phyloP scores from a whole-genome alignment of 2,888 invertebrate species.

The Drosophila cyrtoloma region DNA sequence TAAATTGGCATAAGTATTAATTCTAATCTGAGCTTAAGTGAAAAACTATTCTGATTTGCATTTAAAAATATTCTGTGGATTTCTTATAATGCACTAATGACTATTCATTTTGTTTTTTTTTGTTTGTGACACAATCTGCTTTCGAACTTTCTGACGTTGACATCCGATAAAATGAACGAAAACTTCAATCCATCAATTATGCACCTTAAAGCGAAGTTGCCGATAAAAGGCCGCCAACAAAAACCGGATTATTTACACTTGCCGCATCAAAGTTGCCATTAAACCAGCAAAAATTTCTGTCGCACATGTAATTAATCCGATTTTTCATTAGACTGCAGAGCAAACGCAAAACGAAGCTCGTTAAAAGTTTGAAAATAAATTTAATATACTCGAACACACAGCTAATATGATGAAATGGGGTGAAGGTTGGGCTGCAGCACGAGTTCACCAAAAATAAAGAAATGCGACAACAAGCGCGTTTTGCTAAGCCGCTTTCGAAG shows the following conservation, averaged over 20 bases:
- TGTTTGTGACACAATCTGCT: background rate
- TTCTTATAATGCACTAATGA: background rate
- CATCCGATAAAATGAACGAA: background rate
- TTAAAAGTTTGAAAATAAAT: conserved; percentile 72
- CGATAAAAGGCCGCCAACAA: conserved; percentile 5
- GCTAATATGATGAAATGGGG: conserved; percentile 53
- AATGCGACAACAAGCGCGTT: conserved; percentile 49
- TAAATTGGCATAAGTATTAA: background rate
- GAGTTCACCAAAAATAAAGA: conserved; percentile 1
- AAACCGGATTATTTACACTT: conserved; percentile 15
- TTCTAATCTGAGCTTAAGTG: background rate
- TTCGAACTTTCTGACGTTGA: background rate
- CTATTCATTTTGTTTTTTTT: background rate
- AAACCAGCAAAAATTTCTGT: conserved; percentile 5
- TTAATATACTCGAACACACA: conserved; percentile 65
- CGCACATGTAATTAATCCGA: conserved; percentile 55
- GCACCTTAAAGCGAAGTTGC: background rate
- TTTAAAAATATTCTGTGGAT: background rate
- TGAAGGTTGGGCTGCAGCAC: conserved; percentile 1
- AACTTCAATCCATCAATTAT: conserved; percentile 17
- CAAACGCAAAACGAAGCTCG: conserved; percentile 53
- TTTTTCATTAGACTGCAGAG: conserved; percentile 23
- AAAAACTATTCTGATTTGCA: background rate
- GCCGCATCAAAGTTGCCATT: conserved; percentile 17
- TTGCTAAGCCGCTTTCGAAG: conserved; percentile 70